These are phyloP conservation scores for Callochromis pleurospilus DNA, from an alignment of 2,113 vertebrate species.

Conservation along the genomic window DNA sequence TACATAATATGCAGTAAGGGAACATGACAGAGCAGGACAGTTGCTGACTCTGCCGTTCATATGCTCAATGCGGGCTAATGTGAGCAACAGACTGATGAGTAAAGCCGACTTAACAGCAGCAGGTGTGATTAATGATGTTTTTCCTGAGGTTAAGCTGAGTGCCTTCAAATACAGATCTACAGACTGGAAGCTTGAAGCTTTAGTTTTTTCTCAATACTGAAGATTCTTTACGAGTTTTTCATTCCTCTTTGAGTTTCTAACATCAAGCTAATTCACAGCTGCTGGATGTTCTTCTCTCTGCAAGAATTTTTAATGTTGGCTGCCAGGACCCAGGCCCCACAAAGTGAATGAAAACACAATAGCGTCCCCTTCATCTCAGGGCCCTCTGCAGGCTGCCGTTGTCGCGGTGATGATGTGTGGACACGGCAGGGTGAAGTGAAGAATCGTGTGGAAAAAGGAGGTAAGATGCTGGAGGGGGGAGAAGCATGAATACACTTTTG, in stretches of 20 bases:
- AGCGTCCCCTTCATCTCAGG: neutral
- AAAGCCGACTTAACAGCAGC: neutral
- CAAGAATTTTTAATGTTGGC: neutral
- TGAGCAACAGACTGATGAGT: neutral
- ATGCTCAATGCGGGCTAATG: neutral
- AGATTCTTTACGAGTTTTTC: neutral
- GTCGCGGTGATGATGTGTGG: slow-evolving; percentile 29
- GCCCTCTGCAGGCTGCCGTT: slow-evolving; percentile 2
- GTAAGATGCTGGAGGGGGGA: slow-evolving; percentile 55
- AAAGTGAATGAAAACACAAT: neutral
- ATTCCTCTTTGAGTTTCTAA: neutral
- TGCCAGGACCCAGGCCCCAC: neutral
- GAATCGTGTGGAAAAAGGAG: slow-evolving; percentile 60
- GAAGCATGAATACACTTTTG: slow-evolving; percentile 59
- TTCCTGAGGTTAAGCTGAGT: neutral
- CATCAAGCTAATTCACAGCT: neutral
- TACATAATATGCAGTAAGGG: neutral
- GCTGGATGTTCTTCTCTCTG: neutral
- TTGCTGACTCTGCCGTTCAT: neutral
- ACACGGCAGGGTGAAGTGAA: neutral
- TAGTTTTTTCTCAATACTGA: neutral
- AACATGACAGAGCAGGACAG: neutral
- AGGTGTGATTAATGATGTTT: neutral
- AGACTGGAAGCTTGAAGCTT: neutral
- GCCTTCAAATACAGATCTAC: neutral